These are phyloP conservation scores for Nineta flava DNA, from an alignment of 2,888 invertebrate genomes.

Conservation along the genomic window DNA sequence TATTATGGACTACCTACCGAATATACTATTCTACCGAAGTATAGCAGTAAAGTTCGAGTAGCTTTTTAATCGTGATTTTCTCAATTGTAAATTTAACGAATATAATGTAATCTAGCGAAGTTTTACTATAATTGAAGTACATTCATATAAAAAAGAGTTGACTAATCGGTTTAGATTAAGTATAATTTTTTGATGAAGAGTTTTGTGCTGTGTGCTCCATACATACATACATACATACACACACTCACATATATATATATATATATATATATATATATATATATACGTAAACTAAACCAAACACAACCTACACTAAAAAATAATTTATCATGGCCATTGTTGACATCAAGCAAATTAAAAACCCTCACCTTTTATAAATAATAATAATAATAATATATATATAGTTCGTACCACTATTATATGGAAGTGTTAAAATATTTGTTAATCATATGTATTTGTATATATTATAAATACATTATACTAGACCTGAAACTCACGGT, in stretches of 20 bases:
- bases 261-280: too few relatives aligned
- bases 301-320: slow-evolving; percentile 12
- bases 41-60: too few relatives aligned
- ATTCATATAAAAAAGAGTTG: neutral
- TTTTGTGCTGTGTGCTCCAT: neutral
- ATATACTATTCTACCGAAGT: too few relatives aligned
- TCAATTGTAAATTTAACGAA: neutral
- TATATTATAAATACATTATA: too few relatives aligned
- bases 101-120: neutral
- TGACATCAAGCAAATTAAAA: slow-evolving; percentile 33
- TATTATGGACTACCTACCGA: too few relatives aligned
- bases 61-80: too few relatives aligned
- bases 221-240: too few relatives aligned
- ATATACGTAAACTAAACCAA: too few relatives aligned
- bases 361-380: slow-evolving; percentile 20
- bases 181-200: slow-evolving; percentile 1
- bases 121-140: neutral
- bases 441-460: slow-evolving; percentile 1
- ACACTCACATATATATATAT: too few relatives aligned
- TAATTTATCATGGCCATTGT: slow-evolving; percentile 32
- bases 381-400: too few relatives aligned
- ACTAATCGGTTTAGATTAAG: slow-evolving; percentile 1
- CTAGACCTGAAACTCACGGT: too few relatives aligned
- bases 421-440: slow-evolving; percentile 1
- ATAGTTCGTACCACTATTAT: neutral